Percentiles rank a stretch among this genome's conserved stretches.
Conservation (phyloP, 2,797 vertebrate species). For the Enteromius trimaculatus region DNA sequence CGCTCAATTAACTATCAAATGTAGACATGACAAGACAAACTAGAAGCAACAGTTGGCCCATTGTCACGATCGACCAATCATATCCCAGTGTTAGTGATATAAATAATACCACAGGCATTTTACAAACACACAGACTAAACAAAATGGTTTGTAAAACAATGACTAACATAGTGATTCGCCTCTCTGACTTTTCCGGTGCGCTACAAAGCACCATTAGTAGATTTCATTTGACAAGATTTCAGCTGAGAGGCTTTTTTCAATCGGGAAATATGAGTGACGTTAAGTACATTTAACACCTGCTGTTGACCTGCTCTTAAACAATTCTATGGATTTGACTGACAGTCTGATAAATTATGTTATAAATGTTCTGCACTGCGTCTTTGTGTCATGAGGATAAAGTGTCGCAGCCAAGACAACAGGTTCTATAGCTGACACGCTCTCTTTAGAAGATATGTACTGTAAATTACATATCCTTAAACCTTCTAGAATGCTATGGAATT, state of each 20-base stretch:
- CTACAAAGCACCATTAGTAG: neutral
- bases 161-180: neutral
- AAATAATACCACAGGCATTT: constrained; percentile 16
- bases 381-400: constrained; percentile 13
- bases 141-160: constrained; percentile 25
- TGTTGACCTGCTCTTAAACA: constrained; percentile 15
- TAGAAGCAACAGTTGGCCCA: constrained; percentile 33
- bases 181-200: neutral
- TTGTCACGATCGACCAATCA: constrained; percentile 10
- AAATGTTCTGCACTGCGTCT: neutral
- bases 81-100: neutral
- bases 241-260: constrained; percentile 2
- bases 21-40: constrained; percentile 7
- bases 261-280: neutral
- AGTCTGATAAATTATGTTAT: neutral
- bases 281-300: neutral
- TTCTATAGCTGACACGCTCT: neutral
- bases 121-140: constrained; percentile 23
- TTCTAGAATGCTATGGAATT: neutral
- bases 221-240: constrained; percentile 3
- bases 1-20: constrained; percentile 16
- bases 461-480: neutral
- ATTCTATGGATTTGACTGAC: constrained; percentile 15
- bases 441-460: neutral
- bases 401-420: neutral